phyloP scores from a whole-genome alignment of 2,888 invertebrate genomes.

The Plusia festucae region DNA sequence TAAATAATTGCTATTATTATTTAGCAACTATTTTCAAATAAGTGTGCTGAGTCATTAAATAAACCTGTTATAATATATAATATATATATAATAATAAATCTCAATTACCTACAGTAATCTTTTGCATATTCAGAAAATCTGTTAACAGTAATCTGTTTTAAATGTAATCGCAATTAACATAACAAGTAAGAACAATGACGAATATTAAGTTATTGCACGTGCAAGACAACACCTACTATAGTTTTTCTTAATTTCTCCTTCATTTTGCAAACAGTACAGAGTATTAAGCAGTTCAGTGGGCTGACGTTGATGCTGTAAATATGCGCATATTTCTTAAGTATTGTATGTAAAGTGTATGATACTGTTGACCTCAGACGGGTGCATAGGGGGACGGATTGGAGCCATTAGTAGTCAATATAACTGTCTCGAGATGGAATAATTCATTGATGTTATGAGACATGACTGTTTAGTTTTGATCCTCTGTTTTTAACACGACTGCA shows the following conservation, averaged over 20 bases:
- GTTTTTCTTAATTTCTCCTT: constrained; percentile 68
- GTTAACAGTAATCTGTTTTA: neutral
- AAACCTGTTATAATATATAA: no score
- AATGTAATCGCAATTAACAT: constrained; percentile 14
- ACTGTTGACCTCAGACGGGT: constrained; percentile 78
- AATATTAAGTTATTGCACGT: constrained; percentile 29
- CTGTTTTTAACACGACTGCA: neutral
- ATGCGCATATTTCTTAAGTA: constrained; percentile 77
- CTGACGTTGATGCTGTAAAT: constrained; percentile 71
- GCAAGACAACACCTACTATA: constrained; percentile 32
- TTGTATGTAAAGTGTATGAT: constrained; percentile 80
- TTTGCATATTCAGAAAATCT: neutral
- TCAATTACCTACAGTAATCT: neutral
- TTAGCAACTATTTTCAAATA: no score
- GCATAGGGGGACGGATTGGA: constrained; percentile 41
- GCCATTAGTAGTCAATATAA: constrained; percentile 41
- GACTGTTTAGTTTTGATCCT: constrained; percentile 12
- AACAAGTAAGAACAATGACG: constrained; percentile 33
- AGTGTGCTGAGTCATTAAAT: no score
- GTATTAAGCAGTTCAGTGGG: constrained; percentile 56
- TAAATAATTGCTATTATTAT: no score
- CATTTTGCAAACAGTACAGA: constrained; percentile 71
- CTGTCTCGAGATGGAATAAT: constrained; percentile 37
- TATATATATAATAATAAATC: no score
- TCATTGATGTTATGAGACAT: constrained; percentile 27